Evolutionary conservation across 2,888 invertebrate species (phyloP).

Genomic region (Andrena bucephala): DNA sequence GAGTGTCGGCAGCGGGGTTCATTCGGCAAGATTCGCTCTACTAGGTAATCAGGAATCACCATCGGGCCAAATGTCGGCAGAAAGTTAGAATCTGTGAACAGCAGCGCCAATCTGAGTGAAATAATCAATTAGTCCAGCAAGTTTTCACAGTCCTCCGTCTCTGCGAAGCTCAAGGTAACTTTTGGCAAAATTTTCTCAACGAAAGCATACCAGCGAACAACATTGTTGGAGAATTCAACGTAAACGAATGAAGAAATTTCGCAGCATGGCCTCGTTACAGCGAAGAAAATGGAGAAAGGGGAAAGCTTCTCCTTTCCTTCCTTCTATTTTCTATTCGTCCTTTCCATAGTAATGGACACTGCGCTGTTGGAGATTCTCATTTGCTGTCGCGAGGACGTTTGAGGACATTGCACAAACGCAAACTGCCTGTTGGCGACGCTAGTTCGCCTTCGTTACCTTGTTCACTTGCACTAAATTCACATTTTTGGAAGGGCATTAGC

Average conservation of each 20-base stretch:
- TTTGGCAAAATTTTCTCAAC: constrained; percentile 8
- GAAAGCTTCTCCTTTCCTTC: background rate
- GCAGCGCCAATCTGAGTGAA: background rate
- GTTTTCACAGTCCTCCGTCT: background rate
- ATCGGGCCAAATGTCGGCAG: background rate
- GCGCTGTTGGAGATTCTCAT: background rate
- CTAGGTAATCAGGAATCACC: constrained; percentile 9
- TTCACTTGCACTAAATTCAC: background rate
- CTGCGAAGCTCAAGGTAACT: background rate
- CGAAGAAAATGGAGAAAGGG: background rate
- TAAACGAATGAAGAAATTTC: constrained; percentile 21
- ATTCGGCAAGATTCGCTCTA: background rate
- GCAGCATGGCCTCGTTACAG: constrained; percentile 5
- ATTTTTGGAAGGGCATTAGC: background rate
- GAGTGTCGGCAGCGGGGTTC: background rate
- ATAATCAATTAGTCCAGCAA: constrained; percentile 30
- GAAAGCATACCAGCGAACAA: background rate
- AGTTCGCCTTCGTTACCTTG: background rate
- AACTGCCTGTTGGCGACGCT: background rate
- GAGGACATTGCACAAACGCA: background rate
- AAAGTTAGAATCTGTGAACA: constrained; percentile 6
- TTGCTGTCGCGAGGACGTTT: constrained; percentile 11
- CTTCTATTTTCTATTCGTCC: background rate
- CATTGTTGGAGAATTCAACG: constrained; percentile 10
- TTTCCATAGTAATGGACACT: background rate